Base-by-base conservation (phyloP, 1,140 invertebrate genomes). In the Samia ricini region DNA sequence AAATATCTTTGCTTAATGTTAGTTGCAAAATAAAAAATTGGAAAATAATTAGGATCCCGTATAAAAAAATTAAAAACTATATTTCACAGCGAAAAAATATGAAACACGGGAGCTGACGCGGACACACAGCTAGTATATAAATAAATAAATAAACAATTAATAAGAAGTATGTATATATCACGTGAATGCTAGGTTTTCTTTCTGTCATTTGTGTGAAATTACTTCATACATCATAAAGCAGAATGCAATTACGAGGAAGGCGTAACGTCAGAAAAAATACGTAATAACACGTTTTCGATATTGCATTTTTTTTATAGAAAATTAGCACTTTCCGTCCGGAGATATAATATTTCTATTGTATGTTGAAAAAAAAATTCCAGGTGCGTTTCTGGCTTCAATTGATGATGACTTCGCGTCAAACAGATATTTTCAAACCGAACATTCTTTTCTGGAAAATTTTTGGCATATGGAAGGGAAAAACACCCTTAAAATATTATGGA, bases 381-480 rank as follows among this genome's bases (percentile, higher is more conserved):
- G n/a, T n/a, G n/a, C n/a, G n/a, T n/a, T n/a, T n/a, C n/a, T n/a
- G n/a, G n/a, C n/a, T n/a, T n/a, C n/a, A n/a, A n/a, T n/a, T n/a
- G 18, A 60, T 56, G 58, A 15, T 23, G n/a, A 48, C 49, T 15
- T 8, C n/a, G n/a, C n/a, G n/a, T n/a, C n/a, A 57, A 26, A 75
- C 76, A 1, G 60, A 77, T n/a, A 59, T 60, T 26, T 85, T 85
- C 48, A 73, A 74, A 62, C 58, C 67, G 18, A 82, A 78, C 68
- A 70, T 73, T 7, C 23, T 68, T 54, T 63, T 57, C 51, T 68
- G 79, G 33, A 81, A 74, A 72, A 54, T 83, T 18, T 83, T 85
- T 57, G 83, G 74, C 2, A 49, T 82, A 49, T 87, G 81, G 79
- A 61, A 70, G 5, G 76, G 74, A n/a, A 57, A 24, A 26, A 68